Evolutionary conservation across 1,140 invertebrate species (phyloP).

Genomic region (Archivesica marissinica): DNA sequence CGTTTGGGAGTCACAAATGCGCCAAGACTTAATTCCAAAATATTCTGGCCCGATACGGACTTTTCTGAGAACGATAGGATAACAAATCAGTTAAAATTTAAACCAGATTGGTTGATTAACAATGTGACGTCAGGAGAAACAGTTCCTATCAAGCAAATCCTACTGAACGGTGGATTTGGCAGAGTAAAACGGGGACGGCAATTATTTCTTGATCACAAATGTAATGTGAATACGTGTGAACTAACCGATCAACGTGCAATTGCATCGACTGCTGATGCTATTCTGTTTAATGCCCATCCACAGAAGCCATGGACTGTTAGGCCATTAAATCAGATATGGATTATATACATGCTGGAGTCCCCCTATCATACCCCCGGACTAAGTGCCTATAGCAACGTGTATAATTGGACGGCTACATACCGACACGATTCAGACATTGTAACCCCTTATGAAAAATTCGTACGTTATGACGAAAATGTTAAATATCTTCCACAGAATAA

Average conservation of each 20-base stretch:
- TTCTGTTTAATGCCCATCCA: conserved; percentile 64
- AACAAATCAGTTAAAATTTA: conserved; percentile 68
- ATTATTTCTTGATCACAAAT: conserved; percentile 66
- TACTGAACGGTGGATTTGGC: conserved; percentile 65
- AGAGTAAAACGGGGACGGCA: conserved; percentile 57
- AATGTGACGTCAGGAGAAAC: background rate
- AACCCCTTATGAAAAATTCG: conserved; percentile 95
- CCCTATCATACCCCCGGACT: conserved; percentile 88
- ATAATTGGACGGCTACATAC: conserved; percentile 96
- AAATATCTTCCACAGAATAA: conserved; percentile 69
- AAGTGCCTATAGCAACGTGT: conserved; percentile 89
- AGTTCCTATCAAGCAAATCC: conserved; percentile 72
- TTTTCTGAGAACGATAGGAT: conserved; percentile 69
- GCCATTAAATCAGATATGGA: conserved; percentile 79
- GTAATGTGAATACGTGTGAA: conserved; percentile 66
- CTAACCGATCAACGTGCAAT: conserved; percentile 60
- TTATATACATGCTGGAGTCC: conserved; percentile 90
- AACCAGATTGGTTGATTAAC: conserved; percentile 40
- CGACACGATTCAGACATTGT: conserved; percentile 96
- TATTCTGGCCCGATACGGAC: conserved; percentile 65
- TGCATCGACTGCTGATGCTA: conserved; percentile 59
- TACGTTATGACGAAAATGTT: conserved; percentile 59
- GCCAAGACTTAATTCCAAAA: background rate
- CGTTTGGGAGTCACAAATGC: background rate
- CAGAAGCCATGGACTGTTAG: conserved; percentile 20